These are phyloP conservation scores for Siphlonurus alternatus DNA, from an alignment of 2,888 invertebrate species.

Conservation along the genomic window DNA sequence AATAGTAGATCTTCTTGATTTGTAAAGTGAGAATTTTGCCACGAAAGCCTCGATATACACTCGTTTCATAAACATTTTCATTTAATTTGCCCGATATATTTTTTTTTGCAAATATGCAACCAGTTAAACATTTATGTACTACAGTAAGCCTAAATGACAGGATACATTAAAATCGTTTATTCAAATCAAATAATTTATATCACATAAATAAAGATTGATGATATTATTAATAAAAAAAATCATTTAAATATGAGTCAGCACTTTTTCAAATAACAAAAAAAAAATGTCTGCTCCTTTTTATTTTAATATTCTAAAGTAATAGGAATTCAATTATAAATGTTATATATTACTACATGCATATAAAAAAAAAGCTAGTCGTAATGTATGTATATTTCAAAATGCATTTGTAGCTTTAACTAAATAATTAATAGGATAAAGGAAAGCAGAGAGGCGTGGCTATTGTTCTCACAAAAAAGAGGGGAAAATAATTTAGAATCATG, in stretches of 20 bases:
- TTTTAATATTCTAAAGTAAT: neutral
- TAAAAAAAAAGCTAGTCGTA: neutral
- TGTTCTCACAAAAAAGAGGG: neutral
- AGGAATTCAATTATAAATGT: neutral
- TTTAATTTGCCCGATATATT: no score
- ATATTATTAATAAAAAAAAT: neutral
- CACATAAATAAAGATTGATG: neutral
- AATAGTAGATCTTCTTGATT: no score
- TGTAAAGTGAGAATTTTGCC: no score
- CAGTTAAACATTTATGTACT: no score
- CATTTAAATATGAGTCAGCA: neutral
- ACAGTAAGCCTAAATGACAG: no score
- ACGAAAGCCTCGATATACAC: no score
- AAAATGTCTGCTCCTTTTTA: neutral
- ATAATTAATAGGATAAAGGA: neutral
- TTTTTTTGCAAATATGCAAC: no score
- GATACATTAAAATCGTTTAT: no score
- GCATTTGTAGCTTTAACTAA: neutral
- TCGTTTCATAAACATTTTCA: no score
- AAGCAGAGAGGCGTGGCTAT: neutral
- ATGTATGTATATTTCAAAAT: neutral
- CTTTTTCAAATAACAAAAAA: neutral
- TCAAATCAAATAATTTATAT: no score
- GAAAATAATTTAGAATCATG: neutral
- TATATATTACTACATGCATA: neutral